Evolutionary conservation across 2,888 invertebrate genomes (phyloP), one percentile per base, ranked within the genome.

Genomic region (Poecilobothrus nobilitatus): DNA sequence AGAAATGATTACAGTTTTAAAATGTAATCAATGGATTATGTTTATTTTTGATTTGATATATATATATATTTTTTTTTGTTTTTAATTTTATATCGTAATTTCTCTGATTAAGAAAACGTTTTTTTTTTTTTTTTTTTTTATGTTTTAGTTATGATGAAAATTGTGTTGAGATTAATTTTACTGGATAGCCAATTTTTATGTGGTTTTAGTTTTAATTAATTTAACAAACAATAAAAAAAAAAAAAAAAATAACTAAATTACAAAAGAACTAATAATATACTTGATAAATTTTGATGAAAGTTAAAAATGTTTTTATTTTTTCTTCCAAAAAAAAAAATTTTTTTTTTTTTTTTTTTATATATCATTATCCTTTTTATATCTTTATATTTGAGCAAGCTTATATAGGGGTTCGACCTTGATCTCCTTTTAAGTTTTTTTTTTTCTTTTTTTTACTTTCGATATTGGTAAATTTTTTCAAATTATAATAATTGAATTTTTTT

Each of bases 121-220:
- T n/a, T 34, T n/a, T 65, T 70, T 68, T 70, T 65, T 22, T 68
- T 44, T 27, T 27, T 4, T 27, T 4, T 27, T 4, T 27, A 68
- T 72, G 68, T 71, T 76, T 34, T 70, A 74, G 34, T 72, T 74
- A 67, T 53, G 53, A 53, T 53, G 53, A 53, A 53, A 53, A 53
- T 53, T 53, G 9, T 53, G 53, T 53, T 53, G 53, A 53, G 6
- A 53, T 53, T 18, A 53, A 53, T 53, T 18, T 37, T 53, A 53
- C 53, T 53, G 53, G 15, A n/a, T 5, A 53, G 53, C 53, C 53
- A 53, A 53, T 53, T 53, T 6, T 12, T 53, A n/a, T 53, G 15
- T 53, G n/a, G 6, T 53, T 53, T 53, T 53, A 53, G 53, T 53
- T 53, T 53, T 53, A 53, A 53, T 53, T 53, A 53, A 53, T 53